Base-by-base conservation (phyloP, 1,140 invertebrate species). In the Bombus affinis region DNA sequence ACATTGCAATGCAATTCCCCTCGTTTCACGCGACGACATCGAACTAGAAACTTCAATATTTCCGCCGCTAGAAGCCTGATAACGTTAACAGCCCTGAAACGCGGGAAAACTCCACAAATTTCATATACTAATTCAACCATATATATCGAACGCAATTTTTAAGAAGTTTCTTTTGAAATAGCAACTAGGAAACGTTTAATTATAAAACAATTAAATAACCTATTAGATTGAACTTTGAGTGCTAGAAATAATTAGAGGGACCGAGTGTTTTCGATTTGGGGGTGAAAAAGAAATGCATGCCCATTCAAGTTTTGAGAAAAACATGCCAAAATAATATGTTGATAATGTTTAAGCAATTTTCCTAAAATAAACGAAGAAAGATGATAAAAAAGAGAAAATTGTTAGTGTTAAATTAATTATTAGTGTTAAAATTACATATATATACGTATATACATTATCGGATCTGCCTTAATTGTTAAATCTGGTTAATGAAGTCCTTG, bases 41-140 rank as follows among this genome's bases (percentile, higher is more conserved):
- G 2, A 71, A 37, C 22, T 15, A n/a, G 68, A n/a, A 47, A 84
- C 42, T 77, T 83, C 22, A 28, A 10, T 22, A 62, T 42, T 77
- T 77, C 65, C 28, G 12, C 72, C 3, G 44, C 42, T 0, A 3
- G 39, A 18, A 74, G 42, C 71, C 62, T 32, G 37, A 18, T 28
- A 6, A 66, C n/a, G 76, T 22, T 22, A 25, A 66, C 53, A 22
- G 22, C 28, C 5, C 15, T 2, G 73, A 35, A 83, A 80, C 83
- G 83, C 83, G 83, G 83, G 83, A 80, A 78, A 84, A 32, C 32
- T 72, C 3, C 25, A 28, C 44, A 53, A 35, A n/a, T 71, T 37
- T 47, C 22, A 12, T 37, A 18, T 37, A 37, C 8, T 4, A 32
- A 62, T 13, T 13, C 13, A 10, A 12, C 39, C 32, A 57, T 15